Percentiles rank a stretch among this genome's conserved stretches.
Evolutionary conservation across 2,113 vertebrate genomes (phyloP).

Genomic region (Mungos mungo): DNA sequence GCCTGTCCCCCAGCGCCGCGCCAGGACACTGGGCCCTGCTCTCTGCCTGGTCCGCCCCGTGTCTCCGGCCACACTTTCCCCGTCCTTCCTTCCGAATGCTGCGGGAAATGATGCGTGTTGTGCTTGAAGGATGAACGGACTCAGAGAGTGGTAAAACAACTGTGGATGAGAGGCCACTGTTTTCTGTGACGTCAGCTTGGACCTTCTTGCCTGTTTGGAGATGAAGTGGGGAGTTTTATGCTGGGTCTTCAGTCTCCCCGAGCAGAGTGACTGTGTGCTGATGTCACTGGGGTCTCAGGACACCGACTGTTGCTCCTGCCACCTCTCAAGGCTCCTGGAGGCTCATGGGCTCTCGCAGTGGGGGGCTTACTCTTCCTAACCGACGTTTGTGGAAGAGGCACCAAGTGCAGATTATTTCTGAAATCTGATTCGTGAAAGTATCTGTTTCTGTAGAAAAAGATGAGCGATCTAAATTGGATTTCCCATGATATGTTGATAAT

Average conservation of each 20-base stretch:
- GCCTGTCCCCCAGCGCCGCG: not conserved
- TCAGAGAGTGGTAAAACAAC: not conserved
- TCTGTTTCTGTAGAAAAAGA: not conserved
- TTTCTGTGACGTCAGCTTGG: conserved; percentile 4
- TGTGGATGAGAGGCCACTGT: not conserved
- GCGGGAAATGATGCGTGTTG: not conserved
- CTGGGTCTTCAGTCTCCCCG: conserved; percentile 3
- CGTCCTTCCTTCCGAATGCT: not conserved
- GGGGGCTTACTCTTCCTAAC: not conserved
- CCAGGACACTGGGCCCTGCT: not conserved
- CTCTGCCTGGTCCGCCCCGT: not conserved
- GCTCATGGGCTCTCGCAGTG: not conserved
- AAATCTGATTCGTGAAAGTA: not conserved
- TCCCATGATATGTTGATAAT: not conserved
- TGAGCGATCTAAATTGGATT: conserved; percentile 17
- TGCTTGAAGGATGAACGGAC: conserved; percentile 35
- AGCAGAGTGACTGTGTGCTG: not conserved
- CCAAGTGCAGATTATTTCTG: not conserved
- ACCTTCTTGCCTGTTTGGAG: not conserved
- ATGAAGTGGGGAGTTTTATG: not conserved
- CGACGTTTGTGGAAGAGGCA: not conserved
- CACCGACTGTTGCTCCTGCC: not conserved
- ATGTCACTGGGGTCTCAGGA: not conserved
- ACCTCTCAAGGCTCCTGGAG: not conserved
- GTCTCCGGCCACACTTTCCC: not conserved